Evolutionary conservation across 1,140 invertebrate species (phyloP), one percentile per base, ranked within the genome.

Genomic region (Papilio polyxenes): DNA sequence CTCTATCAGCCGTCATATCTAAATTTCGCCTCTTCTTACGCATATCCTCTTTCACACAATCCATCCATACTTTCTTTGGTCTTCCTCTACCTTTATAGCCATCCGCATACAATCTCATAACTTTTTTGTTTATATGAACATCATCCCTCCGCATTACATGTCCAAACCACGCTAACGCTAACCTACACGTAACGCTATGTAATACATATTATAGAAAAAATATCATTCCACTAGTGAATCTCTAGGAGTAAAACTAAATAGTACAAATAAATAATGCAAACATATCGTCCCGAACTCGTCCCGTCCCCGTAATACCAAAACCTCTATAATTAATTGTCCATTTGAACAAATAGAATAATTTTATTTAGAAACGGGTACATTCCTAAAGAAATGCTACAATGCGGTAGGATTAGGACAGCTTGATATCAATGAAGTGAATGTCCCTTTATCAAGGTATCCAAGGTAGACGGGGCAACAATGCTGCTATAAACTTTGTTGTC

Each of bases 401-500:
- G 65, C 65, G 65, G 31, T 72, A 65, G 65, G 56, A 20, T 59
- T 20, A 37, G 13, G 31, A 5, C 78, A 49, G 23, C 59, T 37
- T 80, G 56, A 75, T 80, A 84, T 82, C 83, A 82, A 15, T 84
- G 76, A 89, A 92, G 91, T 90, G 91, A 92, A 92, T 80, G 90
- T 90, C 84, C 89, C 88, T 90, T 91, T 90, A 91, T 91, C 87
- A 87, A 87, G 65, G 78, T 80, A 81, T 88, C 88, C 90, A 92
- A 91, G 89, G 89, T 85, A 87, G 89, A 87, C 92, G 85, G 85
- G 88, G 85, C 84, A 89, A 86, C 81, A 85, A 84, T 85, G 6
- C 31, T 72, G 65, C 23, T 40, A 74, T 48, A 11, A 69, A 82
- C 76, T 82, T 62, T 81, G 62, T 81, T 83, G 53, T 77, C 23